Percentiles rank a stretch among this genome's conserved stretches.
Evolutionary conservation across 1,140 invertebrate species (phyloP).

Genomic region (Cephus cinctus): DNA sequence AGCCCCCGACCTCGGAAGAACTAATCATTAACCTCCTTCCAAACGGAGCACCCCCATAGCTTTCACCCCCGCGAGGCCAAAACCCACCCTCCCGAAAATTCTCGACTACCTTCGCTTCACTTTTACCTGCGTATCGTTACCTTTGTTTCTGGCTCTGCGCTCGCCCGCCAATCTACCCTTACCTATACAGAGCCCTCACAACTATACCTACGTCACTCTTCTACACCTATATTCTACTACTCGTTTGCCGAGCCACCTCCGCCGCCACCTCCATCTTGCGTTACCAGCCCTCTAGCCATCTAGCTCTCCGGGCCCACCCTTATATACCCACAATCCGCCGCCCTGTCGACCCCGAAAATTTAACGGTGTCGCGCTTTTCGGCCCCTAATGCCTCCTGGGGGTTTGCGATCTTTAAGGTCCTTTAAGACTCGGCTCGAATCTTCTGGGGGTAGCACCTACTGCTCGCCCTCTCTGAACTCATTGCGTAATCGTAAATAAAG

Average conservation of each 20-base stretch:
- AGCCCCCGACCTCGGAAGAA: conserved; percentile 48
- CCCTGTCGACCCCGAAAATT: conserved; percentile 22
- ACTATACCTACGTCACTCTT: neutral
- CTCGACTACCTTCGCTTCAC: conserved; percentile 32
- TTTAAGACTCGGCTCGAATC: too few relatives aligned
- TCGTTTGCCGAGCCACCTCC: conserved; percentile 14
- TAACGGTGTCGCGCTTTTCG: conserved; percentile 7
- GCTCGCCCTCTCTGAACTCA: too few relatives aligned
- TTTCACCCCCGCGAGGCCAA: conserved; percentile 1
- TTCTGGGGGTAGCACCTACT: too few relatives aligned
- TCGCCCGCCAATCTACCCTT: conserved; percentile 1
- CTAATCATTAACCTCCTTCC: conserved; percentile 52
- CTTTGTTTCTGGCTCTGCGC: conserved; percentile 35
- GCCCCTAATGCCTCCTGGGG: too few relatives aligned
- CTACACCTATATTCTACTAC: neutral
- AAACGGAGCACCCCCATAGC: conserved; percentile 23
- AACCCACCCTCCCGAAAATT: too few relatives aligned
- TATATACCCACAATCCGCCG: conserved; percentile 6
- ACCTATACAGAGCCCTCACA: conserved; percentile 3
- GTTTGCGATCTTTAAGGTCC: too few relatives aligned
- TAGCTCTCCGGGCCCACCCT: conserved; percentile 2
- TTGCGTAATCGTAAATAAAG: too few relatives aligned
- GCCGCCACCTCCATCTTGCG: conserved; percentile 10
- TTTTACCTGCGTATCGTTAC: conserved; percentile 52
- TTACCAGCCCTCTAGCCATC: conserved; percentile 17